Evolutionary conservation across 1,140 invertebrate species (phyloP).

Genomic region (Scaptomyza hsui): DNA sequence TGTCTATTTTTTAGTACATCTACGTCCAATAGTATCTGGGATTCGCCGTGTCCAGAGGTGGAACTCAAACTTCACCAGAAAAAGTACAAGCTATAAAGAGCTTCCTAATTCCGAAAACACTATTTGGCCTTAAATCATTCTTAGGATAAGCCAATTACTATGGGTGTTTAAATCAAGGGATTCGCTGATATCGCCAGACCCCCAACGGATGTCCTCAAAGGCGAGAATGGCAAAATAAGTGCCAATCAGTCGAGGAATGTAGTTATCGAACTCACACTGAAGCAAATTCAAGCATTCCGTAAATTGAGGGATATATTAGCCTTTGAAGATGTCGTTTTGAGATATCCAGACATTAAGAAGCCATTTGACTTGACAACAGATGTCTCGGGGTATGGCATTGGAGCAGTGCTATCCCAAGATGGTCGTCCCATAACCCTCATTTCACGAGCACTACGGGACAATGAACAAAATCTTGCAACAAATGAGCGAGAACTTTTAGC

Average conservation of each 20-base stretch:
- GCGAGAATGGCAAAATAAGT: background rate
- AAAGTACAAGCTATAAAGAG: too few species aligned
- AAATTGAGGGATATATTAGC: background rate
- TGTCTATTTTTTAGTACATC: too few species aligned
- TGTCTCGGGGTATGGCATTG: slow-evolving; percentile 3
- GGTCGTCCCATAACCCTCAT: slow-evolving; percentile 28
- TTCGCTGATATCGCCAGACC: background rate
- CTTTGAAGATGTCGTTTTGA: slow-evolving; percentile 4
- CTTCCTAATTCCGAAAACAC: too few species aligned
- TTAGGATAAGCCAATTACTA: background rate
- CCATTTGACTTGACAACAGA: slow-evolving; percentile 5
- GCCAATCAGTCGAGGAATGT: background rate
- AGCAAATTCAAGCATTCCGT: background rate
- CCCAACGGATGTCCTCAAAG: background rate
- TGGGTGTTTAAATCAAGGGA: background rate
- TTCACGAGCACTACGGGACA: slow-evolving; percentile 14
- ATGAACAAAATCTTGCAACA: too few species aligned
- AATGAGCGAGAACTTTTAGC: too few species aligned
- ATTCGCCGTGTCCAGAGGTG: too few species aligned
- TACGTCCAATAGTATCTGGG: too few species aligned
- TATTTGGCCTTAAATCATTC: background rate
- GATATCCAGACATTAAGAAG: background rate
- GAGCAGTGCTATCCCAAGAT: slow-evolving; percentile 17
- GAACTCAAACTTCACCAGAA: too few species aligned
- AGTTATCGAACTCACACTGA: background rate